Base-by-base conservation (phyloP, 2,797 vertebrate genomes). In the Characodon lateralis region DNA sequence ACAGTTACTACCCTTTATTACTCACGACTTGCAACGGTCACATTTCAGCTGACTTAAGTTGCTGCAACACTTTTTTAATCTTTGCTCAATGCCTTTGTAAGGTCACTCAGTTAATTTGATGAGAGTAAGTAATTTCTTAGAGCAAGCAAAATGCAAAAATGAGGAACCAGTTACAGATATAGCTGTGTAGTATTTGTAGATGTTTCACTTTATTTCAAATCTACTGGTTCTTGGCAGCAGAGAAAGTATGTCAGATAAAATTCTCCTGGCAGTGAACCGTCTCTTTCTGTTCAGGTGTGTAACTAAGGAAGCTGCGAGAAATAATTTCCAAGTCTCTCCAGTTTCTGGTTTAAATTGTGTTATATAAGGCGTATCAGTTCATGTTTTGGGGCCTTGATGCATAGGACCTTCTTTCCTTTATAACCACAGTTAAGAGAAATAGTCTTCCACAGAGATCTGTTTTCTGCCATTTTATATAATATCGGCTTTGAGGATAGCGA, bases 401-500 rank as follows among this genome's bases (percentile, higher is more conserved):
- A 50, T 22, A 14, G 51, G 50, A 20, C n/a, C 22, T 48, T 50
- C 48, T 63, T 26, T 51, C 50, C 46, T 80, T 81, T 74, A 75
- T 26, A 82, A 50, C 58, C 6, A 10, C 20, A 31, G 55, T 26
- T 48, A 68, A 82, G 35, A 86, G 73, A 84, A 72, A 75, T 71
- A 73, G 77, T 82, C 65, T 51, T 63, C 61, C 16, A 14, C 65
- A 61, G 20, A 73, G 71, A 78, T 26, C 43, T 72, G 28, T 22
- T 9, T 51, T 69, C 26, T 51, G 46, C 7, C 41, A 46, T 75
- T 55, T 87, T 71, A 76, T 87, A 51, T 50, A 10, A 75, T 46
- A 50, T 78, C 78, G 69, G 53, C 61, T 80, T 75, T 72, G 70
- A 79, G 73, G 79, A 83, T 69, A 66, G 79, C 81, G 69, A 53